These are phyloP conservation scores for Drosophila testacea DNA, from an alignment of 2,888 invertebrate genomes.

Conservation along the genomic window DNA sequence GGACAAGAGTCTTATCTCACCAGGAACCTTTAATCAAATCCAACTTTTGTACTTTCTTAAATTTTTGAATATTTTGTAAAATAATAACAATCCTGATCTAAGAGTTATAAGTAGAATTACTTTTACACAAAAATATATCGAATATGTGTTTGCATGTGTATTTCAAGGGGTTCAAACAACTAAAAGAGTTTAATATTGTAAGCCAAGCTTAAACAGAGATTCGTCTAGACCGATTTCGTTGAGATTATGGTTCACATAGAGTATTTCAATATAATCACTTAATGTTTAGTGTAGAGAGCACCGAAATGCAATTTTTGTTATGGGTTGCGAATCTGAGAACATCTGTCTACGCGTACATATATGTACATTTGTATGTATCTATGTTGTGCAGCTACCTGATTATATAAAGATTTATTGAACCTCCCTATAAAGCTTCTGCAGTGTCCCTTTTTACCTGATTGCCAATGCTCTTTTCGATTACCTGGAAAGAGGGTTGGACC, in stretches of 20 bases:
- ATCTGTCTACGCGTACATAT: background rate
- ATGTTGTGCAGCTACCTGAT: slow-evolving; percentile 25
- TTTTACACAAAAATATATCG: too few relatives aligned
- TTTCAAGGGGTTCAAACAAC: background rate
- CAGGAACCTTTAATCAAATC: too few relatives aligned
- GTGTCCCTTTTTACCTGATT: slow-evolving; percentile 28
- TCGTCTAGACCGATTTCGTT: background rate
- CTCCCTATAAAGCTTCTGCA: slow-evolving; percentile 28
- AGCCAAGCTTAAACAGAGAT: slow-evolving; percentile 1
- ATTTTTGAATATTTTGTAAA: too few relatives aligned
- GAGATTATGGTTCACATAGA: background rate
- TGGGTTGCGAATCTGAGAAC: background rate
- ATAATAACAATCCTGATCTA: too few relatives aligned
- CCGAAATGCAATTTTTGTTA: background rate
- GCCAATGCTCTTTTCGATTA: background rate
- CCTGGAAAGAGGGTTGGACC: slow-evolving; percentile 16
- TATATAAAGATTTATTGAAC: slow-evolving; percentile 20
- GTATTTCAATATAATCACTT: background rate
- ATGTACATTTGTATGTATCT: slow-evolving; percentile 5
- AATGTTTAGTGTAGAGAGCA: background rate
- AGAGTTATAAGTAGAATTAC: too few relatives aligned
- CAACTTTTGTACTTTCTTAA: too few relatives aligned
- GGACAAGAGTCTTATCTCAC: too few relatives aligned
- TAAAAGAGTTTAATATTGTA: background rate
- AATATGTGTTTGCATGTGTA: background rate